These are phyloP conservation scores for Dynastes grantii DNA, from an alignment of 2,888 invertebrate genomes.

Conservation along the genomic window DNA sequence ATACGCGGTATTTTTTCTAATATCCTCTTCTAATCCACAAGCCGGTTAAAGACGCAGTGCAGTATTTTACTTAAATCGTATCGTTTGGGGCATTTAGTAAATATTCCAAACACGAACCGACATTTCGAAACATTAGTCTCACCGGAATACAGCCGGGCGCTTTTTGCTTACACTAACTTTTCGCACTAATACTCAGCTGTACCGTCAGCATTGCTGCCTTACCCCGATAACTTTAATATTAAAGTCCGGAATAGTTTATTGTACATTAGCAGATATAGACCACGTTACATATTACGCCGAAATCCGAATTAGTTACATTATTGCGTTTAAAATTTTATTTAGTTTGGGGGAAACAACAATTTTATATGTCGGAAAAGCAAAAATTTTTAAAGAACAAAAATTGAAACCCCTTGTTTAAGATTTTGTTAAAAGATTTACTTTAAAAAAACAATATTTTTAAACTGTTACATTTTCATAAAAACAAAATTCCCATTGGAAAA, in stretches of 20 bases:
- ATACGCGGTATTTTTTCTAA: not conserved
- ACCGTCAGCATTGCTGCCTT: slow-evolving; percentile 7
- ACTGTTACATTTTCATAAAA: too few species aligned
- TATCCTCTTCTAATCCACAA: not conserved
- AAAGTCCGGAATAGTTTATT: slow-evolving; percentile 32
- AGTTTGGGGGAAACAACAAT: too few species aligned
- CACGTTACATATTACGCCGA: not conserved
- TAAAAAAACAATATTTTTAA: too few species aligned
- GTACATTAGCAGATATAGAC: slow-evolving; percentile 31
- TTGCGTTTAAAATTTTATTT: too few species aligned
- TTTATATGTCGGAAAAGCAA: too few species aligned
- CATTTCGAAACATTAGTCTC: slow-evolving; percentile 53
- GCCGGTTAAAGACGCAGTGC: slow-evolving; percentile 44
- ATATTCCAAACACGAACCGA: slow-evolving; percentile 51
- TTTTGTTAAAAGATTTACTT: too few species aligned
- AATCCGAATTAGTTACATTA: slow-evolving; percentile 43
- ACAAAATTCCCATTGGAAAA: too few species aligned
- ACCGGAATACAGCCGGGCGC: slow-evolving; percentile 37
- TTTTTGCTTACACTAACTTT: slow-evolving; percentile 49
- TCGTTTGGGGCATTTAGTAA: slow-evolving; percentile 45
- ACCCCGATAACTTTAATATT: slow-evolving; percentile 35
- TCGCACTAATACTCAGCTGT: slow-evolving; percentile 1
- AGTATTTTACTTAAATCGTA: slow-evolving; percentile 45
- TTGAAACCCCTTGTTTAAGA: too few species aligned
- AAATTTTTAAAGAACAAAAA: too few species aligned